Evolutionary conservation across 2,888 invertebrate genomes (phyloP), one percentile per base, ranked within the genome.

Genomic region (Deilephila elpenor): DNA sequence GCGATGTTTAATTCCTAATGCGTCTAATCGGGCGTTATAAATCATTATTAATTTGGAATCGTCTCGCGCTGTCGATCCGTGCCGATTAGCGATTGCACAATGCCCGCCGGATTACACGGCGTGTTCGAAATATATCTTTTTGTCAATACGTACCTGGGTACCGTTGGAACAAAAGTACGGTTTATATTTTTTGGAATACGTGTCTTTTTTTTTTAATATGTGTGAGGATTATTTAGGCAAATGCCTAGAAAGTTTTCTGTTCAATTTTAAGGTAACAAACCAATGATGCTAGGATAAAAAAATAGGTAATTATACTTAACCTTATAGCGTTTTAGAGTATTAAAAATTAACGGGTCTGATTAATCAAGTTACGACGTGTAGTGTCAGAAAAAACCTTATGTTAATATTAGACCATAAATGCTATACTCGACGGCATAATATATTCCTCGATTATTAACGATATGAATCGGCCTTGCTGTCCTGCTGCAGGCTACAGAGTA

Each of bases 41-140:
- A 94, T 94, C 93, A 93, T 92, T 93, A 93, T 94, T 94, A 94
- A 93, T 93, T 92, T 91, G 85, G 86, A 89, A 89, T 88, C 88
- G 86, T 83, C 83, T 83, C 83, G 82, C 86, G 82, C 82, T 86
- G 89, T 82, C 92, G 93, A 93, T 93, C 92, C 87, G 90, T 86
- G 86, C 85, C 93, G 94, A 94, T 94, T 94, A 94, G 90, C 92
- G 86, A 89, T 94, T 93, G 93, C 93, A 94, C 93, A 94, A 94
- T 93, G 90, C 83, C 82, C 87, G 86, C 82, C 91, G 93, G 93
- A 94, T 93, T 93, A 93, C 86, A 87, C 82, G 79, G 86, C 85
- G 88, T 89, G 88, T 84, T 83, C 86, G 88, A 91, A 91, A 93
- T 93, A 91, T 93, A 93, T 92, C 92, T 94, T 93, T 93, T 92